Evolutionary conservation across 2,888 invertebrate species (phyloP), one percentile per base, ranked within the genome.

Genomic region (Mesorhabditis spiculigera): DNA sequence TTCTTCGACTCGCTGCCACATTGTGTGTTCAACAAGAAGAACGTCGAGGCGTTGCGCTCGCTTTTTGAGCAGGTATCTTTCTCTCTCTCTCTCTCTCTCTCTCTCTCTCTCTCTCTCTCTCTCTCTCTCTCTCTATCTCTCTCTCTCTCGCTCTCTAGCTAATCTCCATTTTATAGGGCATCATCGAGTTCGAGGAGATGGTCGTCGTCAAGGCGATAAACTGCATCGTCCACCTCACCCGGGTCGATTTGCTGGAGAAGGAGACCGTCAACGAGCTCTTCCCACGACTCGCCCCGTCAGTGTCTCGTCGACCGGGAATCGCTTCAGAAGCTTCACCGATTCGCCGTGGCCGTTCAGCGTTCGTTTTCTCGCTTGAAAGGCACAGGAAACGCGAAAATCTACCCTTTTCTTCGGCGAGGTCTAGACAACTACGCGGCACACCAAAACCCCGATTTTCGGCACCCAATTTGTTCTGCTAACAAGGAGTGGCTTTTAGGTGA

Each of bases 1-100:
- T 98, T 98, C 89, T 98, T 94, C 86, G 93, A 95, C 84, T 92
- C 93, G 73, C 93, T 96, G 72, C 93, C 95, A 42, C 93, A 94
- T 0, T 93, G 93, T 65, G 73, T 79, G 6, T 6, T 8, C 41
- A 74, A 78, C 65, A 75, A 70, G 45, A 63, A 71, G 41, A 74
- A 70, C 8, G 64, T 64, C 4, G 73, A 69, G 43, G 75, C 73
- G 65, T 68, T 76, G 66, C 72, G 72, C 3, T 68, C 75, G 6
- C 67, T 78, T 8, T 68, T 78, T 4, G 72, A 76, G 41, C 72
- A 75, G 67, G 76, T 74, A 43, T 45, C 62, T 28, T 8, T 69
- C 28, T 28, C 28, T 28, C 28, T 28, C n/a, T 69, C 28, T 28
- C 28, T 28, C 28, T 28, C 28, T 28, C 28, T 28, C 28, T 28